Percentiles rank a stretch among this genome's conserved stretches.
Evolutionary conservation across 1,140 invertebrate genomes (phyloP).

Genomic region (Achatina immaculata): DNA sequence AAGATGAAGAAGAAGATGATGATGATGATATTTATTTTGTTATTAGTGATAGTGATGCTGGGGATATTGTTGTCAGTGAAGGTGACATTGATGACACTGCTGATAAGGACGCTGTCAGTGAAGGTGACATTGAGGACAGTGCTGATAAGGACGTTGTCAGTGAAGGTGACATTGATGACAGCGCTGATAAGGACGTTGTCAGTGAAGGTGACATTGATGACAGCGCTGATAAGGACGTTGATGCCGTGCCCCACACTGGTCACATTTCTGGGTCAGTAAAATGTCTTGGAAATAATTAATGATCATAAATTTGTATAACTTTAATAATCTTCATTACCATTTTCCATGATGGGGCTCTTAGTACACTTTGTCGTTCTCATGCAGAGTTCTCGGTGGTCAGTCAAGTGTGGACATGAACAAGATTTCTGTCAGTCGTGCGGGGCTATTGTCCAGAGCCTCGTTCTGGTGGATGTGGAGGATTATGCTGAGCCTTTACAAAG

Average conservation of each 20-base stretch:
- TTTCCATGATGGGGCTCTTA: too few species aligned
- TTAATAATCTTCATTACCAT: too few species aligned
- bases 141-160: too few species aligned
- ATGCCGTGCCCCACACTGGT: too few species aligned
- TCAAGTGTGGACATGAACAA: constrained; percentile 38
- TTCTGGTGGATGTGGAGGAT: constrained; percentile 76
- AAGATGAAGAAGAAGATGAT: background rate
- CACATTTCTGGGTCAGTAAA: too few species aligned
- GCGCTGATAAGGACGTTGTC: too few species aligned
- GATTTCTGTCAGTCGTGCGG: constrained; percentile 73
- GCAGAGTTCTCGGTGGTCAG: background rate
- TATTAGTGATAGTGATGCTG: background rate
- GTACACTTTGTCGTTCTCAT: too few species aligned
- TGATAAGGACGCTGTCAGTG: background rate
- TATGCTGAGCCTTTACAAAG: constrained; percentile 75
- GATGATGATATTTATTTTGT: background rate
- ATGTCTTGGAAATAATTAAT: too few species aligned
- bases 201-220: background rate
- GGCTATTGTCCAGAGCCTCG: constrained; percentile 74
- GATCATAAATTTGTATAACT: too few species aligned
- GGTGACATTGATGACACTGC: background rate
- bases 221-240: too few species aligned
- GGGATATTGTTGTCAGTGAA: background rate
- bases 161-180: background rate
- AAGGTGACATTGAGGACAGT: background rate